Evolutionary conservation across 2,888 invertebrate genomes (phyloP), one percentile per base, ranked within the genome.

Genomic region (Cephus nigrinus): DNA sequence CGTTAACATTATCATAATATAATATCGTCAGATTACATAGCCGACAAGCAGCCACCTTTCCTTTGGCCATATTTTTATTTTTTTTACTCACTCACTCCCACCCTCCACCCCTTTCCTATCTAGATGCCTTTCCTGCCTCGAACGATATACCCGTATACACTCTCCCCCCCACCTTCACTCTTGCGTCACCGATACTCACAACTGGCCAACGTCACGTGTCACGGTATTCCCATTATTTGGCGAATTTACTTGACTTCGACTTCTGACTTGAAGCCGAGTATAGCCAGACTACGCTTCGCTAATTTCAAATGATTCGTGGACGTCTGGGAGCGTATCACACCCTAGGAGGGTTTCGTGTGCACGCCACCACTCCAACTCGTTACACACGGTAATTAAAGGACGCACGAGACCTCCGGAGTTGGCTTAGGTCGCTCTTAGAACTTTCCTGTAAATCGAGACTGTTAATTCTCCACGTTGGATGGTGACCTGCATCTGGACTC

Each of bases 351-450:
- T 88, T 89, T 89, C 90, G 90, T 89, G 90, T 81, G 86, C 91
- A 90, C 90, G 90, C 88, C 87, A 90, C 88, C 87, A 91, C 90
- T 91, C 86, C 88, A 91, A 90, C 90, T 91, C 89, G 91, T 91
- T 91, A 90, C 90, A 88, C 86, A 88, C 88, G 88, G 88, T 91
- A 91, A 91, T 91, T 91, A 91, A 91, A 91, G 89, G 89, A 90
- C 90, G 88, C 91, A 91, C 90, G 90, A 90, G 88, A 90, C 88
- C 87, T 87, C 82, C 83, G 82, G 75, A 80, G 81, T 80, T 81
- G 82, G 83, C 84, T 86, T 84, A 83, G 84, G 83, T 84, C 84
- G 86, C 82, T 85, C 84, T 86, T 88, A 86, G 85, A 87, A 85
- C 86, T 83, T 83, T 84, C 82, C 74, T 23, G 15, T 23, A 74